Evolutionary conservation across 1,140 invertebrate genomes (phyloP).

Genomic region (Drosophila virilis): DNA sequence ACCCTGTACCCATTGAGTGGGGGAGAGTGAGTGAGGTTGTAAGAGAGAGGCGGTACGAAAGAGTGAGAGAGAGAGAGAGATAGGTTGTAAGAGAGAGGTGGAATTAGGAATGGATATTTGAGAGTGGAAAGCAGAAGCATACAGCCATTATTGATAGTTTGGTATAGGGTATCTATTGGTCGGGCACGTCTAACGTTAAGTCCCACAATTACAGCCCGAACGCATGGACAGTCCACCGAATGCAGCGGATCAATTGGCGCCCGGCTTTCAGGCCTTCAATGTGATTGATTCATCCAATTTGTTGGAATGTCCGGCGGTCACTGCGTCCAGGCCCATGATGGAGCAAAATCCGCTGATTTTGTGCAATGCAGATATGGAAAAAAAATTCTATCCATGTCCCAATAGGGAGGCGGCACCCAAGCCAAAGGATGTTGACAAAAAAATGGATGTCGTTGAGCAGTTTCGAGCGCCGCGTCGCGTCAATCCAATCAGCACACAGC

Average conservation of each 20-base stretch:
- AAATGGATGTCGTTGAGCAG: not conserved
- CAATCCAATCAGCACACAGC: not conserved
- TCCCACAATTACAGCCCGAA: not conserved
- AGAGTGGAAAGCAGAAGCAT: no score
- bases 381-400: not conserved
- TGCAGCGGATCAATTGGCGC: not conserved
- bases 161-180: not conserved
- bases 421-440: not conserved
- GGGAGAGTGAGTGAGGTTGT: no score
- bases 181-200: no score
- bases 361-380: not conserved
- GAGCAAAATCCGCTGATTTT: not conserved
- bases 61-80: no score
- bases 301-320: not conserved
- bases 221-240: not conserved
- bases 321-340: not conserved
- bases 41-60: no score
- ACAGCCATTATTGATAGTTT: no score
- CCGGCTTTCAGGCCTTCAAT: not conserved
- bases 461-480: conserved; percentile 31
- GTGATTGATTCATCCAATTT: not conserved
- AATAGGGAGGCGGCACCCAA: not conserved
- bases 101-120: no score
- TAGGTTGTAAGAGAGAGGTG: no score
- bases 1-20: no score